Evolutionary conservation across 2,113 vertebrate genomes (phyloP), one percentile per base, ranked within the genome.

Genomic region (Bucco capensis): DNA sequence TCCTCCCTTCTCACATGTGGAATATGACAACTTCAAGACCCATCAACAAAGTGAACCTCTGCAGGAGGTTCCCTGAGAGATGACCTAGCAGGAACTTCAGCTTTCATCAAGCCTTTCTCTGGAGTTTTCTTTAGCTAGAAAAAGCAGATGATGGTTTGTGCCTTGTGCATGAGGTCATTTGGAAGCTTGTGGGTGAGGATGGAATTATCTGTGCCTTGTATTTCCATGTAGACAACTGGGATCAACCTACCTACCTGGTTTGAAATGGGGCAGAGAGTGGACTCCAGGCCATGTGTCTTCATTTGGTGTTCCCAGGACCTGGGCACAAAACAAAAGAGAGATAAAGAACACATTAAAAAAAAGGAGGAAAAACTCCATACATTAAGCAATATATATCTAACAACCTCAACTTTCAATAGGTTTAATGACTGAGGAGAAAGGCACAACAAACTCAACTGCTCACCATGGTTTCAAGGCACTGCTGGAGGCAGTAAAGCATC

Each of bases 231-330:
- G 3, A 75, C 3, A 81, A 83, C 35, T 53, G 61, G 42, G 66
- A 14, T 80, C 75, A 66, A 88, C 97, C 69, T 96, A 88, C 97
- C 69, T 96, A 99, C 99, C 99, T 98, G 98, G 98, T 96, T 99
- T 99, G 95, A 99, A 99, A 97, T 99, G 98, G 83, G 99, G 98
- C 95, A 99, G 94, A 54, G 98, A 98, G 95, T 98, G 98, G 57
- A 99, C 98, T 69, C 99, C 98, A 46, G 99, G 98, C 99, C 99
- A 99, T 0, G 98, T 98, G 21, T 99, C 99, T 90, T 99, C 99
- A 23, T 98, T 98, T 47, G 98, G 99, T 11, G 99, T 99, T 51
- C 99, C 99, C 62, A 99, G 97, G 79, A 99, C 98, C 99, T 99
- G 86, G 53, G 50, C 57, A 76, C 37, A 51, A 91, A 90, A 82